These are phyloP conservation scores for Beaufortia kweichowensis DNA, from an alignment of 2,113 vertebrate genomes.

Conservation along the genomic window DNA sequence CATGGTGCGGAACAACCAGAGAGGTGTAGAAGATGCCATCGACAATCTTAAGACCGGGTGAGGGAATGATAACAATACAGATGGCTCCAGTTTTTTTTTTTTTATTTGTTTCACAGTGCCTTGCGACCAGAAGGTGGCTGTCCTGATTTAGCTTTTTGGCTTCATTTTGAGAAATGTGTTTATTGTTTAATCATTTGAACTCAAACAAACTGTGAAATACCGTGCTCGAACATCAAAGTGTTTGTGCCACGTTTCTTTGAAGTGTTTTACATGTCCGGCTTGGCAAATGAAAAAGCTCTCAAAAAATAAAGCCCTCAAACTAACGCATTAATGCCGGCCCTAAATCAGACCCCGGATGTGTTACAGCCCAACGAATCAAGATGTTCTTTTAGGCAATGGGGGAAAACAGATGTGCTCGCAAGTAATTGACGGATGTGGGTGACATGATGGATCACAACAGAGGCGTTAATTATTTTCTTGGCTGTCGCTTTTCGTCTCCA, in stretches of 20 bases:
- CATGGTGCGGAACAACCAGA: constrained; percentile 92
- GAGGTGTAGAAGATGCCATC: constrained; percentile 88
- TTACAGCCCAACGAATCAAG: constrained; percentile 12
- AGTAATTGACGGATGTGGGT: constrained; percentile 40
- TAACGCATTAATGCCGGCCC: background rate
- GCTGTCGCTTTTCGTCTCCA: constrained; percentile 38
- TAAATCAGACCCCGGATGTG: constrained; percentile 14
- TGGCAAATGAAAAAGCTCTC: background rate
- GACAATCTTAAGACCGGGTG: constrained; percentile 88
- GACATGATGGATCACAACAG: constrained; percentile 35
- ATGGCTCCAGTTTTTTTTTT: too few species aligned
- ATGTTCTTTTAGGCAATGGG: constrained; percentile 27
- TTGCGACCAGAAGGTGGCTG: too few species aligned
- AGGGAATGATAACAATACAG: constrained; percentile 34
- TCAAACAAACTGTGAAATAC: too few species aligned
- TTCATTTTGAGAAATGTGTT: too few species aligned
- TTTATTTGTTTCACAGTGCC: too few species aligned
- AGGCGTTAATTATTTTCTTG: constrained; percentile 48
- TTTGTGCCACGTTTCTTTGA: background rate
- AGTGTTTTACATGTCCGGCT: background rate
- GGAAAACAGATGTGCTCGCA: constrained; percentile 26
- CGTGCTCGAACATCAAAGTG: too few species aligned
- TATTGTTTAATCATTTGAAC: too few species aligned
- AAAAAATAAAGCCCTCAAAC: background rate
- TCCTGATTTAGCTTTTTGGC: too few species aligned